Conservation (phyloP, 1,140 invertebrate genomes). For the Nomia melanderi region DNA sequence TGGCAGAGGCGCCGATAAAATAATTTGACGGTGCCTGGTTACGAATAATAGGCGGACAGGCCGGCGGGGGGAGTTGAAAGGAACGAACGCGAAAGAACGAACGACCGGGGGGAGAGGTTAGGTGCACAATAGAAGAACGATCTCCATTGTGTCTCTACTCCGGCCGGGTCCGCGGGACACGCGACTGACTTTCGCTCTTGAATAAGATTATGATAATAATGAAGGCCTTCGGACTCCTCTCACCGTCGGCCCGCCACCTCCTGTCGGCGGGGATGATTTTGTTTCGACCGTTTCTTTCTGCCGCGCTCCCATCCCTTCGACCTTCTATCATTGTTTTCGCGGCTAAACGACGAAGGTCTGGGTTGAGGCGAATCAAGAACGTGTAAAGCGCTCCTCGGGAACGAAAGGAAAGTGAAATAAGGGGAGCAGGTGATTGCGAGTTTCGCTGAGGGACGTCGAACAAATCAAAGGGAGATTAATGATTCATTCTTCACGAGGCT, state of each 20-base stretch:
- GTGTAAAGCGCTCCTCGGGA: neutral
- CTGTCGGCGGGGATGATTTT: constrained; percentile 60
- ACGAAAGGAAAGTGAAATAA: constrained; percentile 13
- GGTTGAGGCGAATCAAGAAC: neutral
- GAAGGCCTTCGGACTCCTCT: constrained; percentile 37
- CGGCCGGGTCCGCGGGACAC: constrained; percentile 64
- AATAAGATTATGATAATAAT: constrained; percentile 78
- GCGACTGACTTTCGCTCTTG: constrained; percentile 74
- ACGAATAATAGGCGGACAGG: constrained; percentile 59
- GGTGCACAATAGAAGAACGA: constrained; percentile 58
- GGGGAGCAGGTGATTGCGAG: constrained; percentile 9
- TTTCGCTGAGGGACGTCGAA: constrained; percentile 23
- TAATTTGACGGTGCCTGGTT: constrained; percentile 59
- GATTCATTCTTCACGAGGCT: constrained; percentile 20
- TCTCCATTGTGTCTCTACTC: constrained; percentile 62
- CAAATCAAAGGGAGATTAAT: constrained; percentile 42
- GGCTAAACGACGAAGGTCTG: neutral
- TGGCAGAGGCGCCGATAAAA: constrained; percentile 58
- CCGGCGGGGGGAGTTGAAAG: constrained; percentile 18
- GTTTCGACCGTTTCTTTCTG: constrained; percentile 54
- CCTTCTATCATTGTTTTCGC: constrained; percentile 6
- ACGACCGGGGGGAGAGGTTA: too few species aligned
- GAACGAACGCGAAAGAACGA: constrained; percentile 43
- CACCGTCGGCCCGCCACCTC: neutral
- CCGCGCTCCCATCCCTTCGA: neutral